phyloP scores from a whole-genome alignment of 2,888 invertebrate species.

The Drosophila picticornis region DNA sequence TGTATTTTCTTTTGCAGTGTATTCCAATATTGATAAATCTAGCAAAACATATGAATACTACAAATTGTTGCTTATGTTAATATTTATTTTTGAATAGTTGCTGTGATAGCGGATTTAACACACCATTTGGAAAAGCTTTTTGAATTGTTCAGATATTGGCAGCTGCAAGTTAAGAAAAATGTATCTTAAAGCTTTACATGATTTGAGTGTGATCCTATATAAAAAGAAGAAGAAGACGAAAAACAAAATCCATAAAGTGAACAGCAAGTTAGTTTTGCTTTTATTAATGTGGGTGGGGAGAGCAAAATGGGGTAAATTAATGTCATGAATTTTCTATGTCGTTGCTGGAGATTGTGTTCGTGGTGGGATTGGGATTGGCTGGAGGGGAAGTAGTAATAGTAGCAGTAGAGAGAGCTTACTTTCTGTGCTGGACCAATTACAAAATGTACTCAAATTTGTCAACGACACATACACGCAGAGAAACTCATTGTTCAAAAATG shows the following conservation, averaged over 20 bases:
- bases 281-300: slow-evolving; percentile 7
- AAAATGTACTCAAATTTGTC: slow-evolving; percentile 45
- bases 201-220: slow-evolving; percentile 61
- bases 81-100: slow-evolving; percentile 32
- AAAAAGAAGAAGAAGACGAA: slow-evolving; percentile 46
- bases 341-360: slow-evolving; percentile 15
- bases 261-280: slow-evolving; percentile 36
- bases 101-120: slow-evolving; percentile 74
- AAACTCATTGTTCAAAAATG: slow-evolving; percentile 45
- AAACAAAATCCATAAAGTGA: slow-evolving; percentile 63
- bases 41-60: slow-evolving; percentile 33
- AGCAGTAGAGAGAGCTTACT: slow-evolving; percentile 9
- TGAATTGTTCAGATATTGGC: slow-evolving; percentile 53
- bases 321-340: slow-evolving; percentile 29
- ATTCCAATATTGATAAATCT: slow-evolving; percentile 32
- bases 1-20: slow-evolving; percentile 12
- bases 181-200: slow-evolving; percentile 65
- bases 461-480: slow-evolving; percentile 57
- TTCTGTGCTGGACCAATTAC: slow-evolving; percentile 53
- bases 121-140: slow-evolving; percentile 71
- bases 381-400: neutral
- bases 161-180: slow-evolving; percentile 61
- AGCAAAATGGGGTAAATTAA: slow-evolving; percentile 25
- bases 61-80: slow-evolving; percentile 11
- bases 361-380: neutral